Conservation (phyloP, 2,888 invertebrate genomes). For the Xestia c-nigrum region DNA sequence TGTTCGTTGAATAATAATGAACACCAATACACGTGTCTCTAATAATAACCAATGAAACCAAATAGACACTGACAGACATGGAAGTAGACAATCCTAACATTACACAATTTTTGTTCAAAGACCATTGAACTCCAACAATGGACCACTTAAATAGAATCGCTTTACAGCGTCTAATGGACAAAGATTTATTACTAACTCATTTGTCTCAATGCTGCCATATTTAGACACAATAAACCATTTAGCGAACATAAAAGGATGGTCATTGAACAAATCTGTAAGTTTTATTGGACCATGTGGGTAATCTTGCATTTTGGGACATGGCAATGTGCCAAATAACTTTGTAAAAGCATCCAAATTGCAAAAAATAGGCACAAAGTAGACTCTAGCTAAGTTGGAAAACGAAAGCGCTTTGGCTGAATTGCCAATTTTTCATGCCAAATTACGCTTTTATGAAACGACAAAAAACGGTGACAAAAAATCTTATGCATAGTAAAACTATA, state of each 20-base stretch:
- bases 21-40: background rate
- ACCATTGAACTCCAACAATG: slow-evolving; percentile 67
- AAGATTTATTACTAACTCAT: slow-evolving; percentile 56
- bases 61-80: slow-evolving; percentile 29
- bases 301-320: slow-evolving; percentile 18
- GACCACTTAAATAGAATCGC: slow-evolving; percentile 56
- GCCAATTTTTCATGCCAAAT: background rate
- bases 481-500: slow-evolving; percentile 14
- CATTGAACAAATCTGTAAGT: slow-evolving; percentile 29
- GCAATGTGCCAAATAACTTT: background rate
- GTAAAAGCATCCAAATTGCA: background rate
- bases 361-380: slow-evolving; percentile 1
- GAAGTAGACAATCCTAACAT: slow-evolving; percentile 23
- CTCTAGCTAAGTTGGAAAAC: slow-evolving; percentile 3
- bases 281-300: slow-evolving; percentile 35
- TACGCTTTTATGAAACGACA: background rate
- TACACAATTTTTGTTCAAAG: slow-evolving; percentile 57
- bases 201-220: slow-evolving; percentile 54
- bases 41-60: slow-evolving; percentile 10
- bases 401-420: slow-evolving; percentile 6
- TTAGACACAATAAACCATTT: slow-evolving; percentile 57
- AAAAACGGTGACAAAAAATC: slow-evolving; percentile 24
- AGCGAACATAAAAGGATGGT: slow-evolving; percentile 26
- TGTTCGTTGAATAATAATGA: background rate
- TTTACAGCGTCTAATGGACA: slow-evolving; percentile 50